Evolutionary conservation across 2,888 invertebrate species (phyloP).

Genomic region (Ochropleura plecta): DNA sequence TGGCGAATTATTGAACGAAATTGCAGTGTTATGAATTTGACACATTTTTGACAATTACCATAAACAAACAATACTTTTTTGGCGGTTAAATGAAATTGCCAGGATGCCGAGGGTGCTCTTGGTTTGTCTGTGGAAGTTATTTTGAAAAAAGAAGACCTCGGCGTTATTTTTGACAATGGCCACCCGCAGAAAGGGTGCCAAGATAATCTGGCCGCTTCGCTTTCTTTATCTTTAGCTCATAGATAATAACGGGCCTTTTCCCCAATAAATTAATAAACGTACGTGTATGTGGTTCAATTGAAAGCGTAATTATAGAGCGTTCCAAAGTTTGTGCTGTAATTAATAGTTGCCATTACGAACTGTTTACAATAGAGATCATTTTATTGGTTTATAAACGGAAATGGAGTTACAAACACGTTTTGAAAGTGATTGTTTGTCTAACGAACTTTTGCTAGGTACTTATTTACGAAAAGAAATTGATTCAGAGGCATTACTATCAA

Average conservation of each 20-base stretch:
- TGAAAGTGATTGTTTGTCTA: slow-evolving; percentile 39
- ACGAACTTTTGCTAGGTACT: neutral
- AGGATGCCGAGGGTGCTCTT: too few relatives aligned
- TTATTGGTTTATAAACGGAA: slow-evolving; percentile 50
- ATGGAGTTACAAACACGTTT: slow-evolving; percentile 38
- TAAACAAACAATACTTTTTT: slow-evolving; percentile 7
- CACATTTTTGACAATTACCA: slow-evolving; percentile 25
- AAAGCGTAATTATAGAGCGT: slow-evolving; percentile 53
- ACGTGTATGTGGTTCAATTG: slow-evolving; percentile 49
- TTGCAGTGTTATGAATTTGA: slow-evolving; percentile 6
- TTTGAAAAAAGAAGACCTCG: neutral
- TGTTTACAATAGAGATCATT: slow-evolving; percentile 53
- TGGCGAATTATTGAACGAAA: neutral
- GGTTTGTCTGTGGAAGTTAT: neutral
- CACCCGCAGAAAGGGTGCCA: neutral
- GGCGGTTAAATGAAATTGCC: neutral
- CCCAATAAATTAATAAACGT: slow-evolving; percentile 32
- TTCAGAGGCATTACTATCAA: slow-evolving; percentile 1
- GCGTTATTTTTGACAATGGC: neutral
- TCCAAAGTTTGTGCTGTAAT: slow-evolving; percentile 45
- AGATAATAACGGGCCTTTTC: slow-evolving; percentile 42
- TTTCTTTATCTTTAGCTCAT: slow-evolving; percentile 52
- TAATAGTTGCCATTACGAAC: slow-evolving; percentile 50
- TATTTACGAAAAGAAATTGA: slow-evolving; percentile 35
- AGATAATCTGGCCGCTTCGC: slow-evolving; percentile 26